phyloP scores from a whole-genome alignment of 2,888 invertebrate species.

The Odontomyia ornata region DNA sequence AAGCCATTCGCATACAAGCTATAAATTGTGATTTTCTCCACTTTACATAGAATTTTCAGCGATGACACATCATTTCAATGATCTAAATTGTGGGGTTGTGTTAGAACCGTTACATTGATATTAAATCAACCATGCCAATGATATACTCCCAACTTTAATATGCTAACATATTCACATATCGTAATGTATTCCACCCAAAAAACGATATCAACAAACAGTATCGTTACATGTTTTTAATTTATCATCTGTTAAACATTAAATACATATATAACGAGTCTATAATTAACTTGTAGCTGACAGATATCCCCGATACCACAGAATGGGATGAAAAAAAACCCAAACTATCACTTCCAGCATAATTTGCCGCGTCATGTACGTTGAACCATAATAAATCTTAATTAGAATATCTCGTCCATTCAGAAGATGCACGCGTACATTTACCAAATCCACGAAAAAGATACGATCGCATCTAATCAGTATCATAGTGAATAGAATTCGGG shows the following conservation, averaged over 20 bases:
- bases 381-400: conserved; percentile 40
- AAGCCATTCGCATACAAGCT: too few relatives aligned
- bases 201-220: neutral
- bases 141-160: too few relatives aligned
- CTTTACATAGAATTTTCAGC: too few relatives aligned
- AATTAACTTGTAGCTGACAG: conserved; percentile 36
- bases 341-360: conserved; percentile 28
- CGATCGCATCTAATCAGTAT: conserved; percentile 21
- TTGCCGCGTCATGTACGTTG: conserved; percentile 35
- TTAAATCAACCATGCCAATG: too few relatives aligned
- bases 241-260: conserved; percentile 39
- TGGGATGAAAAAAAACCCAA: neutral
- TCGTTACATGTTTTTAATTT: conserved; percentile 34
- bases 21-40: too few relatives aligned
- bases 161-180: too few relatives aligned
- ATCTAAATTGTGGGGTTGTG: too few relatives aligned
- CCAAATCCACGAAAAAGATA: conserved; percentile 2
- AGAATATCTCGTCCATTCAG: neutral
- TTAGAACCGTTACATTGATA: too few relatives aligned
- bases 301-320: neutral
- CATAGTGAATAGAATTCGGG: conserved; percentile 9
- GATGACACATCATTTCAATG: too few relatives aligned
- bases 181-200: too few relatives aligned
- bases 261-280: conserved; percentile 25
- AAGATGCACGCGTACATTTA: conserved; percentile 8